These are phyloP conservation scores for Chamaedrilus cognettii DNA, from an alignment of 2,888 invertebrate species.

Conservation along the genomic window DNA sequence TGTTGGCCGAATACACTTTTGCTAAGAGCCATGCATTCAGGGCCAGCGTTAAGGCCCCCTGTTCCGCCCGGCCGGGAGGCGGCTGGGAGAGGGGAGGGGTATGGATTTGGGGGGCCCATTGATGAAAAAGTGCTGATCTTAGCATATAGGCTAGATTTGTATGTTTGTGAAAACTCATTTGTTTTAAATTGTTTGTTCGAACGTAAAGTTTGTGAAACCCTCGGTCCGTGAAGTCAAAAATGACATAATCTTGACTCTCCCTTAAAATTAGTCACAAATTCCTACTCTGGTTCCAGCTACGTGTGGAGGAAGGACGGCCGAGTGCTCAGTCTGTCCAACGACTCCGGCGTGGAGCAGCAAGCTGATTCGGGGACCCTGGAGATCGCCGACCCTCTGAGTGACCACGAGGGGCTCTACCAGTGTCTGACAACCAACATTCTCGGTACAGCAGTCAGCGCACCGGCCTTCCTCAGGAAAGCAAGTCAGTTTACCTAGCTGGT, in stretches of 20 bases:
- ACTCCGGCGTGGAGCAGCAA: not conserved
- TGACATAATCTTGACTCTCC: too few species aligned
- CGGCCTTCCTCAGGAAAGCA: conserved; percentile 91
- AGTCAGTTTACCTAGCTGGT: conserved; percentile 49
- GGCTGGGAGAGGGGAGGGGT: too few species aligned
- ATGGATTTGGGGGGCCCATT: too few species aligned
- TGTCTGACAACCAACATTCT: conserved; percentile 73
- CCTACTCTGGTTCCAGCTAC: not conserved
- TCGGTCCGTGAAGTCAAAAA: too few species aligned
- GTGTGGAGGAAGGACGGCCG: conserved; percentile 10
- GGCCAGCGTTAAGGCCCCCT: too few species aligned
- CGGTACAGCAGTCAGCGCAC: conserved; percentile 61
- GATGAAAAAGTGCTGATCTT: too few species aligned
- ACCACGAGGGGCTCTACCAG: conserved; percentile 93
- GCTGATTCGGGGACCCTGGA: conserved; percentile 83
- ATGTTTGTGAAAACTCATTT: not conserved
- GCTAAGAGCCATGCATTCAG: too few species aligned
- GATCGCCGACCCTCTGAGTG: conserved; percentile 82
- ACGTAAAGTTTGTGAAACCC: not conserved
- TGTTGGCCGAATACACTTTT: too few species aligned
- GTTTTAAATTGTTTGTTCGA: not conserved
- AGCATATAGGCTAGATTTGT: too few species aligned
- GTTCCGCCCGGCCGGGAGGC: too few species aligned
- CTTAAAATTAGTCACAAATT: not conserved
- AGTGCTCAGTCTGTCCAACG: not conserved